Evolutionary conservation across 2,797 vertebrate species (phyloP), one percentile per base, ranked within the genome.

Genomic region (Austrolebias charrua): DNA sequence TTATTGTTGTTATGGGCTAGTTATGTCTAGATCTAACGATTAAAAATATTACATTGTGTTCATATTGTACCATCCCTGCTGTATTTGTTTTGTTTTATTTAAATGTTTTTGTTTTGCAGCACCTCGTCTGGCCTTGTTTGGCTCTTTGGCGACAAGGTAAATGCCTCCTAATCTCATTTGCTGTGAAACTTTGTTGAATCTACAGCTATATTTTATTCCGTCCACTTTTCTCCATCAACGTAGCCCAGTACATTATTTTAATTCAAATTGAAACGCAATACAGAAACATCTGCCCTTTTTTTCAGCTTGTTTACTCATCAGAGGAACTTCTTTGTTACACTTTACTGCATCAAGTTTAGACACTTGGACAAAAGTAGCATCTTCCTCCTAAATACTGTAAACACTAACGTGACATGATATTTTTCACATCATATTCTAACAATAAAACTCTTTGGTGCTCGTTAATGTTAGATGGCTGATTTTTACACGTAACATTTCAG

Each of bases 111-210:
- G 2, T 81, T 81, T 87, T 85, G 48, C 86, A 94, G 93, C 76
- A 54, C 88, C 91, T 78, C 91, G 91, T 51, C 81, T 93, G 57
- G 69, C 84, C 76, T 55, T 78, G 11, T 82, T 90, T 72, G 85
- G 90, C 69, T 81, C 66, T 18, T 90, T 90, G 60, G 90, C 88
- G 78, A 63, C 84, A 48, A 92, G 93, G 93, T 95, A 85, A 88
- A 80, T 73, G 55, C 8, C 31, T 14, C 35, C 7, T 74, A 56
- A 79, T 65, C 29, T 18, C 55, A 1, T 18, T 63, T 8, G 18
- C 46, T 18, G 45, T 8, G 0, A 62, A 52, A 46, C 5, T 4
- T 43, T 42, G 14, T 33, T 62, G 16, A 2, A 18, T 9, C 8
- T 16, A 29, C 8, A 12, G 15, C 57, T 10, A 43, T 13, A 54